Evolutionary conservation across 2,888 invertebrate genomes (phyloP).

Genomic region (Pristionchus entomophagus): DNA sequence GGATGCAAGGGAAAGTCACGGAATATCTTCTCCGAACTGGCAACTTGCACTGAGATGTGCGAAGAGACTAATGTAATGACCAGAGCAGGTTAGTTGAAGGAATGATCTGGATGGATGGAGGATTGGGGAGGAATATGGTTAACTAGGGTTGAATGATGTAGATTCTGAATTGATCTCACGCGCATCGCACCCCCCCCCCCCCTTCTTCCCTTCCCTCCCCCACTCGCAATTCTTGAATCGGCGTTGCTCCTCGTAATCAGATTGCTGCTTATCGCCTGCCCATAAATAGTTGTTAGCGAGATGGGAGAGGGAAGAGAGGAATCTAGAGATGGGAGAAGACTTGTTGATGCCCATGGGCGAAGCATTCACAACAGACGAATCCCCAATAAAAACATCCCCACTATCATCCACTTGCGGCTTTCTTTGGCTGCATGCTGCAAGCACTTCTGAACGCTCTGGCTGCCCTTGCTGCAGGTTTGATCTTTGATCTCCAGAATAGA

Average conservation of each 20-base stretch:
- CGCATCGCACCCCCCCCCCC: neutral
- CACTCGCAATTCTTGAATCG: constrained; percentile 23
- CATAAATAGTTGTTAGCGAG: constrained; percentile 41
- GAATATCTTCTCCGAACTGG: constrained; percentile 69
- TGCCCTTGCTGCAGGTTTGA: constrained; percentile 1
- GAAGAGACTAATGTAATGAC: constrained; percentile 69
- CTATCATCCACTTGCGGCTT: neutral
- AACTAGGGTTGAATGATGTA: no score
- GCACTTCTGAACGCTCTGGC: neutral
- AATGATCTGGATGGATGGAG: neutral
- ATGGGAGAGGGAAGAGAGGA: constrained; percentile 7
- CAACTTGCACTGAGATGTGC: constrained; percentile 71
- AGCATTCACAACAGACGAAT: neutral
- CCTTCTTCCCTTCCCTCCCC: neutral
- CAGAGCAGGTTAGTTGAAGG: constrained; percentile 65
- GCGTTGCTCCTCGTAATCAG: neutral
- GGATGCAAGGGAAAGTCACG: constrained; percentile 66
- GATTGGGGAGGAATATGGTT: no score
- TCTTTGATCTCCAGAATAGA: neutral
- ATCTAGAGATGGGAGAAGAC: constrained; percentile 28
- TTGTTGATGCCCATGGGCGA: neutral
- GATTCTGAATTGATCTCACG: no score
- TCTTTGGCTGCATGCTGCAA: neutral
- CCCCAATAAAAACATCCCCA: constrained; percentile 13
- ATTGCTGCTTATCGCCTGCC: constrained; percentile 20